Evolutionary conservation across 2,113 vertebrate species (phyloP).

Genomic region (Zingel zingel): DNA sequence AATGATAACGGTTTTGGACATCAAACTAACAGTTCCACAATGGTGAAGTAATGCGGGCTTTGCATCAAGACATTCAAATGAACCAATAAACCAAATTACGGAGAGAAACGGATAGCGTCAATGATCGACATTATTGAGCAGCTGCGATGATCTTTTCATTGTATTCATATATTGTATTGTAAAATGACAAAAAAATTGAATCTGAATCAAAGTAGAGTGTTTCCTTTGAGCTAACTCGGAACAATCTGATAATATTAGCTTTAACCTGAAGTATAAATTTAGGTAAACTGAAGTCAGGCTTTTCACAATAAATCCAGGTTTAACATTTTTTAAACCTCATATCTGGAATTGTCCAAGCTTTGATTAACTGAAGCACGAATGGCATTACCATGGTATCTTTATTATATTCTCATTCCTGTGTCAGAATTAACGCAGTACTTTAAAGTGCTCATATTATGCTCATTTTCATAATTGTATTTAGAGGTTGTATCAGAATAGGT

Average conservation of each 20-base stretch:
- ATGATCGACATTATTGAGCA: no score
- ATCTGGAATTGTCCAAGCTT: neutral
- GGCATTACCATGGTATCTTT: neutral
- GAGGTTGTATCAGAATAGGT: no score
- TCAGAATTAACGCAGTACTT: neutral
- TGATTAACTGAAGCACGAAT: neutral
- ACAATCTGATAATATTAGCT: neutral
- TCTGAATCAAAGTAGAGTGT: no score
- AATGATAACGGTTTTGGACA: constrained; percentile 10
- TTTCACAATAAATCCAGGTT: neutral
- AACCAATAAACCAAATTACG: no score
- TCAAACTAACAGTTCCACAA: constrained; percentile 13
- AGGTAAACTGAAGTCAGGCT: neutral
- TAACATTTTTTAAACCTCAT: no score
- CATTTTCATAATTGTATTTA: no score
- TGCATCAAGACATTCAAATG: neutral
- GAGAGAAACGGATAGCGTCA: no score
- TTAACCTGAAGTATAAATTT: neutral
- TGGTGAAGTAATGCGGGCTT: neutral
- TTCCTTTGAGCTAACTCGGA: no score
- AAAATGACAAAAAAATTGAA: no score
- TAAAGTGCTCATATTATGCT: no score
- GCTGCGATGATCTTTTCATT: no score
- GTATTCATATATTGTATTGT: no score
- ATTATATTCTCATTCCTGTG: neutral